These are phyloP conservation scores for Clunio marinus DNA, from an alignment of 2,888 invertebrate genomes.

Conservation along the genomic window DNA sequence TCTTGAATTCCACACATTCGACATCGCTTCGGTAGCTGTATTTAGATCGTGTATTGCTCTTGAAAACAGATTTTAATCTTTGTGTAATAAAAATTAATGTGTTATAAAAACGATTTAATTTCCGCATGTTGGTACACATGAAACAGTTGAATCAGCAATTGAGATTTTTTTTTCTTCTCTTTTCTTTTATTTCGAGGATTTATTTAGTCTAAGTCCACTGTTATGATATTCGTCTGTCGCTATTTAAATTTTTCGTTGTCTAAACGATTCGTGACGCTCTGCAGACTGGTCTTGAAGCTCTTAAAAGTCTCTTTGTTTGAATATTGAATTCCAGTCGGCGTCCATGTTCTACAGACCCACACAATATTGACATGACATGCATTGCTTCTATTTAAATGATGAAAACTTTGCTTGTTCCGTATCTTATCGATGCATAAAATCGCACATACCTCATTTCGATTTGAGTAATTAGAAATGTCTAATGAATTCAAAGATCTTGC, in stretches of 20 bases:
- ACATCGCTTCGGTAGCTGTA: not conserved
- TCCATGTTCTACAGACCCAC: too few relatives aligned
- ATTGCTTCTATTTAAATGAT: too few relatives aligned
- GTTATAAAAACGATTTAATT: slow-evolving; percentile 37
- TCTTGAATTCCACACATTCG: slow-evolving; percentile 11
- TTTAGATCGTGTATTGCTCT: not conserved
- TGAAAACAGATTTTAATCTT: slow-evolving; percentile 23
- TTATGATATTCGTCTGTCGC: not conserved
- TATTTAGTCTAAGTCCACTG: not conserved
- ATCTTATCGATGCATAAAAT: slow-evolving; percentile 10
- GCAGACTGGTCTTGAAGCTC: too few relatives aligned
- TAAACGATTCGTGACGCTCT: too few relatives aligned
- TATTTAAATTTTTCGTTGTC: too few relatives aligned
- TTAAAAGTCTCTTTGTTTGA: too few relatives aligned
- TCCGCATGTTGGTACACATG: slow-evolving; percentile 30
- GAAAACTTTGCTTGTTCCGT: not conserved
- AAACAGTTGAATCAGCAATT: slow-evolving; percentile 1
- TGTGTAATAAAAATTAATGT: slow-evolving; percentile 36
- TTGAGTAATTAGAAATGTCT: not conserved
- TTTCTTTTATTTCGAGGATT: not conserved
- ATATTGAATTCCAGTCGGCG: too few relatives aligned
- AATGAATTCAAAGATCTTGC: not conserved
- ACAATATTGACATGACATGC: too few relatives aligned
- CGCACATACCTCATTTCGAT: not conserved
- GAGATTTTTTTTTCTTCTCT: not conserved